phyloP scores from a whole-genome alignment of 2,797 vertebrate genomes.

The Synaphobranchus kaupii region DNA sequence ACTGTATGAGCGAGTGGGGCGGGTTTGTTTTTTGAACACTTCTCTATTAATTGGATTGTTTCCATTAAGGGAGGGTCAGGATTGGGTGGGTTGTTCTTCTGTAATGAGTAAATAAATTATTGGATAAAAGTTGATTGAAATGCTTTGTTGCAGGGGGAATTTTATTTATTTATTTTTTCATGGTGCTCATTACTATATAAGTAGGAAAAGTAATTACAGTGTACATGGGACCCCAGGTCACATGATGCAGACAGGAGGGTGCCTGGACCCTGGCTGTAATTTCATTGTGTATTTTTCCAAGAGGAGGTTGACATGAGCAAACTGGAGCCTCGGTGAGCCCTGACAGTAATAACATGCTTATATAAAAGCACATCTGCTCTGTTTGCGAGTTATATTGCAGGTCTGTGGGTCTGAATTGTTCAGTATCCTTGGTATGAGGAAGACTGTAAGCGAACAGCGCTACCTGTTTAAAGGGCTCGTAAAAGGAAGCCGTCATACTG shows the following conservation, averaged over 20 bases:
- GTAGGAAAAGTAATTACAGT: conserved; percentile 30
- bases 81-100: background rate
- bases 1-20: background rate
- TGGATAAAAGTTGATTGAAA: conserved; percentile 41
- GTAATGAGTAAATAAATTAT: conserved; percentile 35
- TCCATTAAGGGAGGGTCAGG: background rate
- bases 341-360: background rate
- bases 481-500: background rate
- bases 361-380: background rate
- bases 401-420: background rate
- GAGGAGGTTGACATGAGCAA: background rate
- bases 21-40: background rate
- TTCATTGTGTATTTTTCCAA: background rate
- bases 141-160: conserved; percentile 10
- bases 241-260: background rate
- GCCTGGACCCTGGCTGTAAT: conserved; percentile 26
- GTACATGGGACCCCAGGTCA: background rate
- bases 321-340: background rate
- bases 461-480: background rate
- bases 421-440: background rate
- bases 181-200: conserved; percentile 22
- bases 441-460: background rate
- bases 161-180: background rate
- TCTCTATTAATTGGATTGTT: conserved; percentile 26
- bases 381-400: background rate